These are phyloP conservation scores for Danio aesculapii DNA, from an alignment of 2,797 vertebrate species.

Conservation along the genomic window DNA sequence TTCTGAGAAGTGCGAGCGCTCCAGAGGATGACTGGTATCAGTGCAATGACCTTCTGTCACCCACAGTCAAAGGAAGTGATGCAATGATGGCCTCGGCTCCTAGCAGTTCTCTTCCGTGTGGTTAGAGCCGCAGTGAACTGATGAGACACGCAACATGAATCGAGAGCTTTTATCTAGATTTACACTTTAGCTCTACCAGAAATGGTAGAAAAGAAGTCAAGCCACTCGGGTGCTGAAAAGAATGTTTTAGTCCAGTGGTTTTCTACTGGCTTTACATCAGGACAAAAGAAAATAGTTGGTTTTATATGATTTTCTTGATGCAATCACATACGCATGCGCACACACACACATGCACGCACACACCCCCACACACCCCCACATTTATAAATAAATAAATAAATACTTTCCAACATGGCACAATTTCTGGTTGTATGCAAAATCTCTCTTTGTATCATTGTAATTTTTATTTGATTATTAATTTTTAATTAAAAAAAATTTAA, in stretches of 20 bases:
- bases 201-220: constrained; percentile 34
- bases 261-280: neutral
- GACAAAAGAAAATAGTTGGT: neutral
- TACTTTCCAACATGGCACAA: too few relatives aligned
- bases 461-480: too few relatives aligned
- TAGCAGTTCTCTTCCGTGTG: constrained; percentile 57
- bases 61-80: constrained; percentile 64
- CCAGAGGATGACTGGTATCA: constrained; percentile 61
- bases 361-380: too few relatives aligned
- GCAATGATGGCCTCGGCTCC: constrained; percentile 61
- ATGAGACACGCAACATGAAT: constrained; percentile 55
- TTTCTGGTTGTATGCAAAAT: too few relatives aligned
- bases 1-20: constrained; percentile 28
- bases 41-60: constrained; percentile 57
- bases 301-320: too few relatives aligned
- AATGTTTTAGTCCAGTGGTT: neutral
- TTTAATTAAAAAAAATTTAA: too few relatives aligned
- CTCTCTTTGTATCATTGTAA: too few relatives aligned
- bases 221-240: neutral
- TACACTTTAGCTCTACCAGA: constrained; percentile 66
- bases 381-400: too few relatives aligned
- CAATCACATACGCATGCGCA: too few relatives aligned
- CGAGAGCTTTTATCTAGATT: constrained; percentile 23
- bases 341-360: too few relatives aligned
- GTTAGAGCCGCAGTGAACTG: constrained; percentile 60